Percentiles rank a stretch among this genome's conserved stretches.
Evolutionary conservation across 2,113 vertebrate genomes (phyloP).

Genomic region (Notarius lentiginosus): DNA sequence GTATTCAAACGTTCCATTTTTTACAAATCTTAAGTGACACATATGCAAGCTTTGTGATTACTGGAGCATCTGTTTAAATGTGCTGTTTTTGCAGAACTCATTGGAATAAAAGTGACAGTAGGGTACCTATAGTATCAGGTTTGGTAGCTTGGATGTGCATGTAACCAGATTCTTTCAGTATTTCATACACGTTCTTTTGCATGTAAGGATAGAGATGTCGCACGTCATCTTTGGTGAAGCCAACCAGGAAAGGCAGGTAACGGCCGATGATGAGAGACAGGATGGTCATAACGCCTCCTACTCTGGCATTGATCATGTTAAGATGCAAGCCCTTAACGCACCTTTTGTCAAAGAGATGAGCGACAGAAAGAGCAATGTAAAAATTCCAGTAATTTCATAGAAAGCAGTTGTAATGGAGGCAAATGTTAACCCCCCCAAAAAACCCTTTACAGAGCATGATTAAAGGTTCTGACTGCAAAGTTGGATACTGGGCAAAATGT

Average conservation of each 20-base stretch:
- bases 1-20: background rate
- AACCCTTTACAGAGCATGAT: background rate
- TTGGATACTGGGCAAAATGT: no score
- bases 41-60: background rate
- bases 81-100: background rate
- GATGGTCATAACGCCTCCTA: constrained; percentile 46
- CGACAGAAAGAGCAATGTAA: background rate
- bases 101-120: background rate
- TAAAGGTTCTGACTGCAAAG: no score
- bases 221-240: constrained; percentile 78
- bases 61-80: background rate
- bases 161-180: constrained; percentile 79
- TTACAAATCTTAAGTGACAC: background rate
- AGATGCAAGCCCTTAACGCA: constrained; percentile 82
- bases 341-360: constrained; percentile 61
- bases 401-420: background rate
- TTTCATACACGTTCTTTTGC: constrained; percentile 72
- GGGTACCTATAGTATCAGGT: constrained; percentile 83
- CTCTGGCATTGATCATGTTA: constrained; percentile 59
- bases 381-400: background rate
- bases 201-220: constrained; percentile 76
- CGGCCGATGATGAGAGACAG: constrained; percentile 73
- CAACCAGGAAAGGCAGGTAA: constrained; percentile 82
- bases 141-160: constrained; percentile 87
- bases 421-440: no score